phyloP scores from a whole-genome alignment of 2,888 invertebrate genomes.

The Polydrusus tereticollis region DNA sequence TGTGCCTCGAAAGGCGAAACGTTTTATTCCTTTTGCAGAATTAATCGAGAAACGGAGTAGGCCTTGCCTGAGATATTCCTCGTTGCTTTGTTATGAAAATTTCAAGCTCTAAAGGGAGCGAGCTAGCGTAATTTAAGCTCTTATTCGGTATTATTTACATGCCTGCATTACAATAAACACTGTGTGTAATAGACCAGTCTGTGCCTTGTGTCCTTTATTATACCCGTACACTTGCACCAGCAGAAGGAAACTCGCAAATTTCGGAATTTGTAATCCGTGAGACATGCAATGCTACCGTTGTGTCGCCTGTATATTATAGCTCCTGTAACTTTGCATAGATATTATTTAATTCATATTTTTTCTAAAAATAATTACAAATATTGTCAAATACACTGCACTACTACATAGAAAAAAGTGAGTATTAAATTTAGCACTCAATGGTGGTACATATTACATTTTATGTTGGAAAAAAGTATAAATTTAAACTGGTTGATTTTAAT shows the following conservation, averaged over 20 bases:
- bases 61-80: slow-evolving; percentile 28
- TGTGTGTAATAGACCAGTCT: slow-evolving; percentile 53
- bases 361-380: neutral
- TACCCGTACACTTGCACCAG: slow-evolving; percentile 13
- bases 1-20: slow-evolving; percentile 48
- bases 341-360: neutral
- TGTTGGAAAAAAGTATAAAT: too few relatives aligned
- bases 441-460: too few relatives aligned
- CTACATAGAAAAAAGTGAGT: too few relatives aligned
- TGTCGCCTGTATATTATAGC: neutral
- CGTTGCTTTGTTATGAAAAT: slow-evolving; percentile 56
- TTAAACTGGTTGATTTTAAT: too few relatives aligned
- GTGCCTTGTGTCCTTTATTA: slow-evolving; percentile 31
- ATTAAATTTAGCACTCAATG: too few relatives aligned
- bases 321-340: neutral
- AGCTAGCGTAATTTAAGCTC: slow-evolving; percentile 56
- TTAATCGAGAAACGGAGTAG: slow-evolving; percentile 35
- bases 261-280: slow-evolving; percentile 25
- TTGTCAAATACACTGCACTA: too few relatives aligned
- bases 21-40: slow-evolving; percentile 33
- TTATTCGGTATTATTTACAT: slow-evolving; percentile 58
- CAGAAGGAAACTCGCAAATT: slow-evolving; percentile 30
- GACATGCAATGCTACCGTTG: slow-evolving; percentile 27
- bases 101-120: slow-evolving; percentile 45
- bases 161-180: slow-evolving; percentile 57